Evolutionary conservation across 2,113 vertebrate species (phyloP).

Genomic region (Megaceryle torquata): DNA sequence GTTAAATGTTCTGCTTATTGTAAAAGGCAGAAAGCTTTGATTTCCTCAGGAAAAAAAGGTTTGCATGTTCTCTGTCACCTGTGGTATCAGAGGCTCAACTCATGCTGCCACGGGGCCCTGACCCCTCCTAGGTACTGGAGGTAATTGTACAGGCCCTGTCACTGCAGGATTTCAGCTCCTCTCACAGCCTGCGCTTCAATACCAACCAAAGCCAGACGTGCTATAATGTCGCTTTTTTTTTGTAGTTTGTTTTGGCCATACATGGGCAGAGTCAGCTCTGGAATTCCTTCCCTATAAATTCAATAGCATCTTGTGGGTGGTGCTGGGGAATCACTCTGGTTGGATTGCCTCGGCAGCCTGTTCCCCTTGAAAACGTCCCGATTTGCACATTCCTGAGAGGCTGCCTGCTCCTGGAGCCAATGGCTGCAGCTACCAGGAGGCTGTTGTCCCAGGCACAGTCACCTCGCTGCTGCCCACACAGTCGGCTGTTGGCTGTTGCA

Average conservation of each 20-base stretch:
- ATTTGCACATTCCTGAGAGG: slow-evolving; percentile 47
- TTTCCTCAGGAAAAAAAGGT: background rate
- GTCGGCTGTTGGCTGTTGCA: background rate
- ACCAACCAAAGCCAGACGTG: background rate
- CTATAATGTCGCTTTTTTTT: slow-evolving; percentile 2
- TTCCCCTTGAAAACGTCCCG: background rate
- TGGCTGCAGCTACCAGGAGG: background rate
- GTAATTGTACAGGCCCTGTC: background rate
- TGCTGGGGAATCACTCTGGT: slow-evolving; percentile 26
- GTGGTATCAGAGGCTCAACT: background rate
- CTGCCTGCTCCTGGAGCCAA: background rate
- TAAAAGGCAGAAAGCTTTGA: background rate
- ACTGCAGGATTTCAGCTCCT: background rate
- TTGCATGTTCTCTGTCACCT: background rate
- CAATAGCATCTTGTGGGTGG: slow-evolving; percentile 50
- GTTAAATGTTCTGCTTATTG: background rate
- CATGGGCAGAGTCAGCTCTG: slow-evolving; percentile 63
- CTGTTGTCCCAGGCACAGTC: background rate
- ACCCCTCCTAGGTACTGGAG: background rate
- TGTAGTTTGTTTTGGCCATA: slow-evolving; percentile 57
- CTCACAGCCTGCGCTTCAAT: background rate
- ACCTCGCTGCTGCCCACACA: background rate
- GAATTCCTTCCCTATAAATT: slow-evolving; percentile 56
- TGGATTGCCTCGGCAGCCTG: background rate
- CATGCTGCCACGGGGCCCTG: accelerated